Base-by-base conservation (phyloP, 2,888 invertebrate genomes). In the Xylota segnis region DNA sequence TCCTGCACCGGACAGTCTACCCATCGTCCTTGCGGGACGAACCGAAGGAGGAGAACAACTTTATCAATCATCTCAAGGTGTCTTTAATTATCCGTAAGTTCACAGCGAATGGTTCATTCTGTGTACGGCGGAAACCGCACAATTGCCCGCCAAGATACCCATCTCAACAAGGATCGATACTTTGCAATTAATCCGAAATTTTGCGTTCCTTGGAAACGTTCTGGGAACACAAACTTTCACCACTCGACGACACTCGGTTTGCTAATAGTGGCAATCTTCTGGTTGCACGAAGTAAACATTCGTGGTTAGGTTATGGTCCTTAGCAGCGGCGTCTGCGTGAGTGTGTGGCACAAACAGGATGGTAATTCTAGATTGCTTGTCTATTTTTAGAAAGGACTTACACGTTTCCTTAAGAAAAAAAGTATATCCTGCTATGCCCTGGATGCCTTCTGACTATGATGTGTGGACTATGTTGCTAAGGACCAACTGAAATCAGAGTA, bases 141-240 rank as follows among this genome's bases (percentile, higher is more conserved):
- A 23, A 23, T 23, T 23, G 23, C 23, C 23, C 23, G 23, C 23
- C 23, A 23, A 23, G 23, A 23, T 23, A 23, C 23, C 23, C 3
- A 3, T 23, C 43, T 47, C 27, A 27, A 58, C 12, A 6, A 1
- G 14, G 70, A 81, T 84, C 81, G 75, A 84, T 84, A 84, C 59
- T 81, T 84, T 65, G 75, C 58, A 84, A 84, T 81, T 75, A 84
- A 72, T 70, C 70, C 45, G 32, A 50, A 83, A 68, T 59, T 29
- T 43, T 66, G 14, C 23, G 45, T 34, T 29, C 56, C 52, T 63
- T 16, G 16, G 37, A 27, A 45, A 79, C 34, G n/a, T n/a, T 47
- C 47, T 56, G 59, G 34, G 65, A 66, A 59, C 16, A 50, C 43
- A 59, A 52, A 58, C 40, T 75, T 81, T 74, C 66, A 52, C 14